Evolutionary conservation across 1,140 invertebrate species (phyloP), one percentile per base, ranked within the genome.

Genomic region (Megalopta genalis): DNA sequence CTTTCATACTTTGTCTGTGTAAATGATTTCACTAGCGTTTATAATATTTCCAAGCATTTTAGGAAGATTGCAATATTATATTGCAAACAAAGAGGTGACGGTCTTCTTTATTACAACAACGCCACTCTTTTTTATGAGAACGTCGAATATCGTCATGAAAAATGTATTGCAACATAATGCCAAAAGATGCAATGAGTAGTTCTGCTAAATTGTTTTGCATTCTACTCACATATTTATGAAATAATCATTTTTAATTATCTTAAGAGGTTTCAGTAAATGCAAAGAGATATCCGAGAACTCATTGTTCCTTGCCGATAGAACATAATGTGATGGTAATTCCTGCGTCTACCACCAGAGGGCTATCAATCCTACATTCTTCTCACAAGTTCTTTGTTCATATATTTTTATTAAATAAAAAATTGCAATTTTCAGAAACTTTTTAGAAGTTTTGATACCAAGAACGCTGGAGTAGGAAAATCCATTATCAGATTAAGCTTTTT

Each of bases 11-110:
- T 49, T 12, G 10, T 12, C 18, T 52, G n/a, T 49, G 32, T 49
- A 18, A 27, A 67, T 16, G 18, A 21, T 80, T 67, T 54, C 39
- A 57, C 39, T 12, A 25, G 68, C 16, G 25, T 37, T 60, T 25
- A 52, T 46, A 18, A 49, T 46, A 62, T 23, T 52, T 52, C 23
- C 10, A 10, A 52, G 3, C 39, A 52, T 73, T 79, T 65, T 64
- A 52, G 4, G 23, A 39, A 60, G 27, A 57, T 57, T 9, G 27
- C 46, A 62, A 62, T 46, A 42, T 12, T 54, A 57, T 25, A 27
- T 57, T 68, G 52, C 57, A 76, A 60, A 68, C 60, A 49, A 68
- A 76, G 27, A 12, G 32, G 16, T 32, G 73, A 37, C 46, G 32
- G 3, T 16, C n/a, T 39, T 57, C 63, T 75, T 18, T 75, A 32